A percentile compares a stretch with the other conserved stretches of the same genome.
Evolutionary conservation across 92 coral and sea anemone genomes (phyloP).

Genomic region (Isaurus tuberculatus): DNA sequence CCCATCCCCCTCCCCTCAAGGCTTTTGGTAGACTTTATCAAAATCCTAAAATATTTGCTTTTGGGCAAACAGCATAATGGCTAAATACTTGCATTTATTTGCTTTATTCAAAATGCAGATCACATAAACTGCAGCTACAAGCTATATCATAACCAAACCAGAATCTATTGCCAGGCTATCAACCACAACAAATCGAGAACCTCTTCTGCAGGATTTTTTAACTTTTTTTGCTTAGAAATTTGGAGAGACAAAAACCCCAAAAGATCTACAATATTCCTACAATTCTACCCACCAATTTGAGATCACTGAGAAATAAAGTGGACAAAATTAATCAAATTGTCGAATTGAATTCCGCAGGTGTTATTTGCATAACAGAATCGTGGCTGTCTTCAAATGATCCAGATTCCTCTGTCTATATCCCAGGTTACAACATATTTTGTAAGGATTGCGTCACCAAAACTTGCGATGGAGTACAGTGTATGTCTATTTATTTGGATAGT

Average conservation of each 20-base stretch:
- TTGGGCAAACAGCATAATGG: too few species aligned
- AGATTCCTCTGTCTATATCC: constrained; percentile 59
- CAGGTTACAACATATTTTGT: constrained; percentile 58
- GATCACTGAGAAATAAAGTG: constrained; percentile 37
- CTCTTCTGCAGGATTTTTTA: constrained; percentile 20
- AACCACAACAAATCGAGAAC: constrained; percentile 17
- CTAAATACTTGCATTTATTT: too few species aligned
- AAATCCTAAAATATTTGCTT: too few species aligned
- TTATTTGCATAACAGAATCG: constrained; percentile 57
- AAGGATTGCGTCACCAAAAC: constrained; percentile 50
- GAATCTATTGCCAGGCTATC: too few species aligned
- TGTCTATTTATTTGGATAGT: constrained; percentile 59
- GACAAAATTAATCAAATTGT: constrained; percentile 49
- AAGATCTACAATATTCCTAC: constrained; percentile 39
- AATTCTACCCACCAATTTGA: constrained; percentile 45
- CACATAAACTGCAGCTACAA: too few species aligned
- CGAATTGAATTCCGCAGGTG: constrained; percentile 48
- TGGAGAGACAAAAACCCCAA: constrained; percentile 15
- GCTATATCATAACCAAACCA: background rate
- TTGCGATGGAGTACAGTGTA: constrained; percentile 62
- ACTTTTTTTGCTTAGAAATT: background rate
- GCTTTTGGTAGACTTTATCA: too few species aligned
- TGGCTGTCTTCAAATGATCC: constrained; percentile 59
- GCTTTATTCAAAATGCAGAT: too few species aligned
- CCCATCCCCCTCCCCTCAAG: too few species aligned